Percentiles rank a stretch among this genome's conserved stretches.
Evolutionary conservation across 1,140 invertebrate species (phyloP).

Genomic region (Zaprionus taronus): DNA sequence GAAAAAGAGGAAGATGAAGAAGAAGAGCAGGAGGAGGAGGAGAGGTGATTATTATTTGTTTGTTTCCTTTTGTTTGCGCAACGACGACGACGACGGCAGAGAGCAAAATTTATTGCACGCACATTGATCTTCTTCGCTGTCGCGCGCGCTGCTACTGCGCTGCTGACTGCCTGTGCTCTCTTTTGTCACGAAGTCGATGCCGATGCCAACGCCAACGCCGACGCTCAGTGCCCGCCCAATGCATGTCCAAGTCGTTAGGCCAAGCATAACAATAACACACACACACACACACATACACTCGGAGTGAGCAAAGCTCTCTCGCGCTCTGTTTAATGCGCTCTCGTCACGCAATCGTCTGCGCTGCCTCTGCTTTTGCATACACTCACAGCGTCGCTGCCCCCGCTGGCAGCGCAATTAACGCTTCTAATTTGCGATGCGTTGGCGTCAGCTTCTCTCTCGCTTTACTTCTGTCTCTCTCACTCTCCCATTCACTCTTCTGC

Average conservation of each 20-base stretch:
- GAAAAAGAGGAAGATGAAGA: constrained; percentile 33
- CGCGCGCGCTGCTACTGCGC: background rate
- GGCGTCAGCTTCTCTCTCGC: constrained; percentile 18
- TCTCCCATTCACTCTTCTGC: too few relatives aligned
- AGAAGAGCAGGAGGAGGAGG: background rate
- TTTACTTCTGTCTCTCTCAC: constrained; percentile 2
- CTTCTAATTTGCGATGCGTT: constrained; percentile 64
- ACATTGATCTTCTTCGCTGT: constrained; percentile 41
- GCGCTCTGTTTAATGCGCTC: constrained; percentile 70
- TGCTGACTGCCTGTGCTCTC: constrained; percentile 4
- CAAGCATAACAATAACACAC: constrained; percentile 44
- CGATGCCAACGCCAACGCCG: background rate
- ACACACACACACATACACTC: constrained; percentile 7
- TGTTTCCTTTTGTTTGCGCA: constrained; percentile 50
- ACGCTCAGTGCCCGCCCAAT: constrained; percentile 53
- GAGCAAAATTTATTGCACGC: constrained; percentile 63
- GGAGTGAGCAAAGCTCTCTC: constrained; percentile 28
- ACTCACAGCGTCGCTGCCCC: constrained; percentile 15
- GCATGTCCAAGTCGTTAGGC: constrained; percentile 61
- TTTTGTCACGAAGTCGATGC: constrained; percentile 39
- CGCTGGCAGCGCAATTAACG: constrained; percentile 62
- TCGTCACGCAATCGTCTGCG: constrained; percentile 55
- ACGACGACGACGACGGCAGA: background rate
- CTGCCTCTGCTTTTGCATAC: constrained; percentile 57
- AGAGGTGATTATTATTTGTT: constrained; percentile 67